Evolutionary conservation across 1,140 invertebrate species (phyloP), one percentile per base, ranked within the genome.

Genomic region (Mercenaria mercenaria): DNA sequence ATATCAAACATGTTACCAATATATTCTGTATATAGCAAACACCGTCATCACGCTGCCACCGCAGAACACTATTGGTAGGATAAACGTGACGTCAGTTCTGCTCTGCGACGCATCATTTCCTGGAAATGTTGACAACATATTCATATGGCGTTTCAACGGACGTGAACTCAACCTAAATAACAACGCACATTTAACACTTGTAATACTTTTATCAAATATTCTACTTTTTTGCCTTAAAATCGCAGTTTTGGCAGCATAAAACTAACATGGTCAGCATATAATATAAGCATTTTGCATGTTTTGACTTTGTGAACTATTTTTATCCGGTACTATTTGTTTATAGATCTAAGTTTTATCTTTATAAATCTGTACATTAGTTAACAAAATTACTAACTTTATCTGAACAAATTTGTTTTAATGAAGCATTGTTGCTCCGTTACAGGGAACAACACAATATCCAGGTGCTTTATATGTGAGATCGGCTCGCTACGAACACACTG

Each of bases 21-120:
- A n/a, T n/a, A n/a, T n/a, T n/a, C n/a, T n/a, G n/a, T n/a, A n/a
- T n/a, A n/a, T n/a, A 90, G 81, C 72, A 23, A 85, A 59, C 41
- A 85, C 89, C 6, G 72, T 85, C 13, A 76, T 90, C 8, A 32
- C 39, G 10, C 15, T 47, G 20, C 29, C 39, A 15, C 82, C 95
- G 97, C 97, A 98, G 47, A 98, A 98, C 94, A 98, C 98, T 93
- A 98, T 99, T 92, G 98, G 98, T 84, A 95, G 99, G 47, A 98
- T 98, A 93, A 99, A 91, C 52, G 56, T 34, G 37, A 91, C 89
- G 26, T 59, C 87, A 29, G 50, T 89, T 13, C 39, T 92, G 32
- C 59, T 41, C 11, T 92, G 91, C 52, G 39, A 52, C 0, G 91
- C 89, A 4, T 88, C 89, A 29, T 86, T 85, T 69, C 79, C 77